Base-by-base conservation (phyloP, 2,888 invertebrate genomes). In the Aleiodes alternator region DNA sequence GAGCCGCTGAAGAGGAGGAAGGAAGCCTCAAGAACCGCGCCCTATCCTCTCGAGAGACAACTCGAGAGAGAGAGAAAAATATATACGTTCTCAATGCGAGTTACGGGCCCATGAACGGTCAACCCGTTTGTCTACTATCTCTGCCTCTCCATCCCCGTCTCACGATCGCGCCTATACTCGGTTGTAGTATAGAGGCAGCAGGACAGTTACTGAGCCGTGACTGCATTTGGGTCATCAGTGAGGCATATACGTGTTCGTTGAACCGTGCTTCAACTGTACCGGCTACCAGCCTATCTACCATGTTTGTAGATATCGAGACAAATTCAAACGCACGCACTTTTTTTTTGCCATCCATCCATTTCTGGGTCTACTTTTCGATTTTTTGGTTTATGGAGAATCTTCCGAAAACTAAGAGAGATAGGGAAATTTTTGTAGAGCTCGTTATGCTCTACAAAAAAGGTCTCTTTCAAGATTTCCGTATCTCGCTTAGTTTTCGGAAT, bases 151-250 rank as follows among this genome's bases (percentile, higher is more conserved):
- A 64, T 69, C 55, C 29, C 55, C 11, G 4, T 43, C 50, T 11
- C 56, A 16, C 38, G 48, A 23, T 75, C 9, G 31, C 50, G 16
- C 51, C 48, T 43, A 64, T 31, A 50, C 66, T 51, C 51, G 48
- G 64, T 23, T 43, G 31, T 71, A 56, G 59, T 71, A 23, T 23
- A 12, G 55, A 57, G 53, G 53, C 34, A 74, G 75, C 70, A 74
- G 72, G 76, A 78, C 77, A 78, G 78, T 76, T 76, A 77, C 78
- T 59, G 73, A 75, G 79, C 73, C 78, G 76, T 79, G 74, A 78
- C 74, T 78, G 78, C 78, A 80, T 80, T 80, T 78, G 73, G 80
- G 79, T 80, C 80, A 78, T 50, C 73, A 72, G 66, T 75, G 76
- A 78, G 76, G 76, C 75, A 78, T 78, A 75, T 79, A 72, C 75